Evolutionary conservation across 2,888 invertebrate species (phyloP).

Genomic region (Drosophila mayaguana): DNA sequence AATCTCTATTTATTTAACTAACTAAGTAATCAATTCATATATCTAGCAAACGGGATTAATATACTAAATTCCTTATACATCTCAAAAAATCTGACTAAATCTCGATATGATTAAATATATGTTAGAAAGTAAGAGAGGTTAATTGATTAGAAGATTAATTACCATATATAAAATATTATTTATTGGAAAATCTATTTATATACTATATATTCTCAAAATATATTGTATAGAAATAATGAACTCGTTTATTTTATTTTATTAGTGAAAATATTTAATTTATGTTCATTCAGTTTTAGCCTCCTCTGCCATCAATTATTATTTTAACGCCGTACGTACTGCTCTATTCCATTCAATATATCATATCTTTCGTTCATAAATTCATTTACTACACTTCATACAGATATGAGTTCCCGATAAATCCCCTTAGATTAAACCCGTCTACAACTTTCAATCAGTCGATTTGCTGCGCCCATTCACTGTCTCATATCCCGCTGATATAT

Average conservation of each 20-base stretch:
- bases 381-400: neutral
- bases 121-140: too few species aligned
- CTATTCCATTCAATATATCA: neutral
- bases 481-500: neutral
- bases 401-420: neutral
- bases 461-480: constrained; percentile 14
- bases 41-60: too few species aligned
- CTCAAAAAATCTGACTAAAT: too few species aligned
- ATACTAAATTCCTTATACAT: too few species aligned
- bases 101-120: too few species aligned
- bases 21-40: too few species aligned
- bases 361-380: neutral
- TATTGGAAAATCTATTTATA: neutral
- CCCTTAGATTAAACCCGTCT: neutral
- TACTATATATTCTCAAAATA: neutral
- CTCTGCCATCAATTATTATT: neutral
- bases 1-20: too few species aligned
- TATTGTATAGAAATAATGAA: too few species aligned
- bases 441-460: neutral
- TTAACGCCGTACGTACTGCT: neutral
- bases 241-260: neutral
- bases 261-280: neutral
- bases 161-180: neutral
- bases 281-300: neutral
- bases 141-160: too few species aligned